Evolutionary conservation across 2,113 vertebrate genomes (phyloP).

Genomic region (Pelmatolapia mariae): DNA sequence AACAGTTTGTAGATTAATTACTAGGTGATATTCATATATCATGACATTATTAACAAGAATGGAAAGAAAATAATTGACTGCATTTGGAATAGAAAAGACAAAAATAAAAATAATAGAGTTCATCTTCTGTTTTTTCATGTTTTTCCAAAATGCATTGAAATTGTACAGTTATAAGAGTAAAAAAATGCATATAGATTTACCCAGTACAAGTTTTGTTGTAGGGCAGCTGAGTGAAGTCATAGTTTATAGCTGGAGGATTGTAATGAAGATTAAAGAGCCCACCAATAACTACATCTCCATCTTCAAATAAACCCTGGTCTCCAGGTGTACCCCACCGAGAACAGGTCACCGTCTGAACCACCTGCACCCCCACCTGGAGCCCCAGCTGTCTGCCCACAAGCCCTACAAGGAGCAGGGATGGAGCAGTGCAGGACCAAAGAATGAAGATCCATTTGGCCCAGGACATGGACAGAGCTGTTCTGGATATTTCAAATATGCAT

Average conservation of each 20-base stretch:
- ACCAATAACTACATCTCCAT: constrained; percentile 68
- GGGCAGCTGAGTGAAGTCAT: constrained; percentile 37
- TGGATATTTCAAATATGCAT: background rate
- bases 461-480: constrained; percentile 21
- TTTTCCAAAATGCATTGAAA: background rate
- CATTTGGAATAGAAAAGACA: background rate
- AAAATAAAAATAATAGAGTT: background rate
- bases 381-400: constrained; percentile 25
- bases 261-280: constrained; percentile 61
- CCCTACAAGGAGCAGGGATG: constrained; percentile 20
- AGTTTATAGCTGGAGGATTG: constrained; percentile 6
- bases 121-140: background rate
- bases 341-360: constrained; percentile 28
- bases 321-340: constrained; percentile 16
- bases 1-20: background rate
- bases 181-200: constrained; percentile 32
- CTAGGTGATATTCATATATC: background rate
- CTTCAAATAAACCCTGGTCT: constrained; percentile 53
- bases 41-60: background rate
- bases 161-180: background rate
- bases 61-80: background rate
- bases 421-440: background rate
- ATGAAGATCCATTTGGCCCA: constrained; percentile 1
- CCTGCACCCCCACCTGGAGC: background rate
- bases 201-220: constrained; percentile 41